phyloP scores from a whole-genome alignment of 2,888 invertebrate genomes.

The Calameuta filiformis region DNA sequence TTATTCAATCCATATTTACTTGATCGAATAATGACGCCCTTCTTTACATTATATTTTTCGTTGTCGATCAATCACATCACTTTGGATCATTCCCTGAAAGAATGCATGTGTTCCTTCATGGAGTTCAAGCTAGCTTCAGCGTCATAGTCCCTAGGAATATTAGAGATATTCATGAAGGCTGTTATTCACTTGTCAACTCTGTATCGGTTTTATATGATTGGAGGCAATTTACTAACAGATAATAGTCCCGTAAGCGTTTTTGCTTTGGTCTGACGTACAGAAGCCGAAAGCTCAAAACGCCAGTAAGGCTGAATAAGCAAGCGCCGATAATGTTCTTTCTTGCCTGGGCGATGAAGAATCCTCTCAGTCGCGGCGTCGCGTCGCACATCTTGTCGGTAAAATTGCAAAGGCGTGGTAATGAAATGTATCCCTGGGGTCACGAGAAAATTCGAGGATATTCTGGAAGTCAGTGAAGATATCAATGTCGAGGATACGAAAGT shows the following conservation, averaged over 20 bases:
- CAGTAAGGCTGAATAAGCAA: not conserved
- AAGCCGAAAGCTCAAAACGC: slow-evolving; percentile 18
- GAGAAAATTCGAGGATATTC: not conserved
- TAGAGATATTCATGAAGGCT: not conserved
- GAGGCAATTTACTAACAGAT: slow-evolving; percentile 13
- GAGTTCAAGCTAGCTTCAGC: slow-evolving; percentile 21
- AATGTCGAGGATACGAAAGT: not conserved
- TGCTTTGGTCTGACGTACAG: slow-evolving; percentile 20
- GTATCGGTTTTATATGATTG: not conserved
- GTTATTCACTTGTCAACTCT: not conserved
- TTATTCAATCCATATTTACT: not conserved
- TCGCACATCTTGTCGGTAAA: slow-evolving; percentile 14
- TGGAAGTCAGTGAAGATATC: not conserved
- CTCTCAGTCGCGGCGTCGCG: slow-evolving; percentile 23
- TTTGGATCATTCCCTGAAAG: not conserved
- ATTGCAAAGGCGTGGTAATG: not conserved
- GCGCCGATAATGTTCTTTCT: slow-evolving; percentile 21
- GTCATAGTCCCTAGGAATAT: not conserved
- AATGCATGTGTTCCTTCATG: slow-evolving; percentile 14
- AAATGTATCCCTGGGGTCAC: not conserved
- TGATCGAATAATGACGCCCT: not conserved
- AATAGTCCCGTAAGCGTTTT: slow-evolving; percentile 21
- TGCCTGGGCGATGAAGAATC: slow-evolving; percentile 18
- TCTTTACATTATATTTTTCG: not conserved
- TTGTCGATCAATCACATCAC: not conserved